phyloP scores from a whole-genome alignment of 2,113 vertebrate genomes.

The Elephas maximus region DNA sequence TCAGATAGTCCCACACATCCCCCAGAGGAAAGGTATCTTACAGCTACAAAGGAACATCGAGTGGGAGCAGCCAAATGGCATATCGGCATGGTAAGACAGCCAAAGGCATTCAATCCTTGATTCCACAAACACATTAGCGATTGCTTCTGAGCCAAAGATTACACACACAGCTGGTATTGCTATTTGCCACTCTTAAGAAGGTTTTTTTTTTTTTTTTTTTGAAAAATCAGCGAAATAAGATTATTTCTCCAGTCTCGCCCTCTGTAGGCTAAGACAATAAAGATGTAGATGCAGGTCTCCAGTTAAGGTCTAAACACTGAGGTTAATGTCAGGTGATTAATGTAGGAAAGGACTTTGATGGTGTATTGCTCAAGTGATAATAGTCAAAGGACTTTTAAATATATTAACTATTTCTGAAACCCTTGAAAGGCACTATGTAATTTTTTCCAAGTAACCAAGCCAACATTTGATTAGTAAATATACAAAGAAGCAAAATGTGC shows the following conservation, averaged over 20 bases:
- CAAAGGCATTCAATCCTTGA: slow-evolving; percentile 11
- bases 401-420: neutral
- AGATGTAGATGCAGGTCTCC: neutral
- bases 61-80: neutral
- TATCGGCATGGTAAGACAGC: neutral
- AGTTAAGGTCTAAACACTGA: neutral
- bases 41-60: neutral
- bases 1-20: neutral
- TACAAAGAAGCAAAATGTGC: neutral
- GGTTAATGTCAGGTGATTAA: neutral
- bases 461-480: neutral
- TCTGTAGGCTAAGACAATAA: neutral
- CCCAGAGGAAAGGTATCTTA: neutral
- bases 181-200: neutral
- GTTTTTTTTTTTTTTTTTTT: neutral
- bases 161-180: neutral
- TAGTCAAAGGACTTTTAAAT: neutral
- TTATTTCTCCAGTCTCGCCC: neutral
- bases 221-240: neutral
- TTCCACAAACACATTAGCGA: neutral
- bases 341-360: neutral
- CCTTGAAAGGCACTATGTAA: neutral
- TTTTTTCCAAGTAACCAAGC: neutral
- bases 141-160: neutral
- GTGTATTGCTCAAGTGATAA: neutral